Base-by-base conservation (phyloP, 2,888 invertebrate genomes). In the Nematopogon swammerdamellus region DNA sequence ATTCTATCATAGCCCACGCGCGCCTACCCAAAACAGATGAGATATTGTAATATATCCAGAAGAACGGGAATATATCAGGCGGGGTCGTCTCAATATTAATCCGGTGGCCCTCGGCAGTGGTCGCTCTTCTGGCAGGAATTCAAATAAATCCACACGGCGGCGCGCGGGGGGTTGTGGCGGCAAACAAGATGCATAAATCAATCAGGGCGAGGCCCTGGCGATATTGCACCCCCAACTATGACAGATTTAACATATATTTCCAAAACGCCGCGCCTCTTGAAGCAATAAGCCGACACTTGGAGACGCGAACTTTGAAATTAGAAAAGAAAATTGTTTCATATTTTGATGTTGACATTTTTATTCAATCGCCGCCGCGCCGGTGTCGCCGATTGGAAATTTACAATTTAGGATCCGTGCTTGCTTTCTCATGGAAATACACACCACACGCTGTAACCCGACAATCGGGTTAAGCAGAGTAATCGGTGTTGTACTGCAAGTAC, bases 101-200 rank as follows among this genome's bases (percentile, higher is more conserved):
- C 80, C 80, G 67, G 67, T 67, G 72, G 70, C 72, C 68, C 63
- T 70, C 68, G 66, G 66, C 61, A 53, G 61, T 63, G 46, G 49
- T 46, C 51, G 36, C 36, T 36, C 8, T 36, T 64, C 74, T 76
- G 77, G 74, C 73, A 72, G 75, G 73, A 77, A 77, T 79, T 80
- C 80, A 79, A 80, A 80, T 80, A 80, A 80, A 80, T 80, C 76
- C 36, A 36, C 36, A 36, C 11, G 36, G 11, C 36, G n/a, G 3
- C 11, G 11, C 11, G 36, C 3, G 8, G 11, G 65, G 64, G 60
- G 65, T 66, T 62, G 75, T 76, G 80, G 80, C 80, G 80, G 80
- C 80, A 80, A 80, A 80, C 80, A 80, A 80, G 75, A 79, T 68
- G 70, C 68, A 80, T 80, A 80, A 80, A 80, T 80, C 80, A 80